A percentile compares a stretch with the other conserved stretches of the same genome.
Conservation (phyloP, 2,797 vertebrate genomes). For the Sciurus vulgaris region DNA sequence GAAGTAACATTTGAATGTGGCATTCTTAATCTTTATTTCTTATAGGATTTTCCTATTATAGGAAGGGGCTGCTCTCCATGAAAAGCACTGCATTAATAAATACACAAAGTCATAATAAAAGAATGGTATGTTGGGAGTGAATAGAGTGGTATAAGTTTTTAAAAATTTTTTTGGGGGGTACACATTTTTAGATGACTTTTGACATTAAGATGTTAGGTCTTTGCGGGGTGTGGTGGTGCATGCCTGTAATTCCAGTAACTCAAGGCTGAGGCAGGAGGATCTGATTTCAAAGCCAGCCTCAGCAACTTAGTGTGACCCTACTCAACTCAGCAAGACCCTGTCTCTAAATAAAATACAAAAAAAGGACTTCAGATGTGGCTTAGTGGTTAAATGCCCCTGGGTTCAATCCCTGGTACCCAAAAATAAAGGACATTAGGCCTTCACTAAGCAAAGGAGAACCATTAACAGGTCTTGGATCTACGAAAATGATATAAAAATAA, state of each 20-base stretch:
- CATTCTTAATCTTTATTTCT: slow-evolving; percentile 9
- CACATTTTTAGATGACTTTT: background rate
- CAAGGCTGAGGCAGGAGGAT: too few species aligned
- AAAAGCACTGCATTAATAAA: background rate
- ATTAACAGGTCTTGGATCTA: background rate
- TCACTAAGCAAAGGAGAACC: background rate
- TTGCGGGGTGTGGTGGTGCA: too few species aligned
- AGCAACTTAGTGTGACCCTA: too few species aligned
- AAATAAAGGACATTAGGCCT: background rate
- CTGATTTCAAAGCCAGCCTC: too few species aligned
- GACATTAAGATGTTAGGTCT: background rate
- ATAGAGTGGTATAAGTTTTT: background rate
- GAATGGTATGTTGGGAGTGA: background rate
- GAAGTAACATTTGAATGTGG: background rate
- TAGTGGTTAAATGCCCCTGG: too few species aligned
- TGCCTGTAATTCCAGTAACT: too few species aligned
- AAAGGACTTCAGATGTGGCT: too few species aligned
- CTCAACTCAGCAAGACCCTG: too few species aligned
- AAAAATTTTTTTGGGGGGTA: too few species aligned
- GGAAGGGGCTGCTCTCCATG: background rate
- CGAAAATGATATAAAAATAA: background rate
- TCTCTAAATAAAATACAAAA: too few species aligned
- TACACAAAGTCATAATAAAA: background rate
- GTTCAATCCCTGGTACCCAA: too few species aligned
- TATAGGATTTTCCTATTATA: slow-evolving; percentile 3